Base-by-base conservation (phyloP, 2,797 vertebrate species). In the Muscicapa comitata region DNA sequence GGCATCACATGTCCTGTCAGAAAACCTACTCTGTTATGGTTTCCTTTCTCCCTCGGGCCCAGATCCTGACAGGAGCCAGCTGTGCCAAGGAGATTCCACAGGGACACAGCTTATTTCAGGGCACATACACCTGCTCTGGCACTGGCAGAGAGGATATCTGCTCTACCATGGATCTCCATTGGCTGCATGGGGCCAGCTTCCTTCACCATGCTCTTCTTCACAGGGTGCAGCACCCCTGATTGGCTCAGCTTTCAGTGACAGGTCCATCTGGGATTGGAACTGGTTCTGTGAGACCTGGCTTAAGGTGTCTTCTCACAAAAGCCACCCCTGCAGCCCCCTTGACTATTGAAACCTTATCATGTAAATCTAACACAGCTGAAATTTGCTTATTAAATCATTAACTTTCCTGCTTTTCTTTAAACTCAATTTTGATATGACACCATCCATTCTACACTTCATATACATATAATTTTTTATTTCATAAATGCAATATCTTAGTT, bases 51-150 rank as follows among this genome's bases (percentile, higher is more conserved):
- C 29, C 45, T 2, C 21, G 43, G 8, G 14, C 59, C 51, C 43
- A 57, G 55, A 4, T 42, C 43, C 50, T 51, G 48, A 37, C 18
- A 62, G 42, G 6, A 51, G 13, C 7, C 47, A 35, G 47, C 17
- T 61, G 20, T 19, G 4, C 10, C 24, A 38, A 1, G 2, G 10
- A 10, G 2, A 23, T 16, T 29, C 20, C 40, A 15, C 1, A 11
- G 24, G 3, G 12, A 9, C 31, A 33, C 20, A 54, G 14, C 12
- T n/a, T 58, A 11, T 48, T 62, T 62, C 0, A 0, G 21, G 33
- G 8, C 26, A 31, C 25, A 6, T 26, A 7, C 17, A n/a, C 26
- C 40, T 66, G 23, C 18, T 17, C 31, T 37, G 47, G 7, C 9
- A 4, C 5, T 16, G 0, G 21, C 25, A 71, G 29, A 37, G 26